Evolutionary conservation across 2,797 vertebrate species (phyloP).

Genomic region (Enteromius argenteus): DNA sequence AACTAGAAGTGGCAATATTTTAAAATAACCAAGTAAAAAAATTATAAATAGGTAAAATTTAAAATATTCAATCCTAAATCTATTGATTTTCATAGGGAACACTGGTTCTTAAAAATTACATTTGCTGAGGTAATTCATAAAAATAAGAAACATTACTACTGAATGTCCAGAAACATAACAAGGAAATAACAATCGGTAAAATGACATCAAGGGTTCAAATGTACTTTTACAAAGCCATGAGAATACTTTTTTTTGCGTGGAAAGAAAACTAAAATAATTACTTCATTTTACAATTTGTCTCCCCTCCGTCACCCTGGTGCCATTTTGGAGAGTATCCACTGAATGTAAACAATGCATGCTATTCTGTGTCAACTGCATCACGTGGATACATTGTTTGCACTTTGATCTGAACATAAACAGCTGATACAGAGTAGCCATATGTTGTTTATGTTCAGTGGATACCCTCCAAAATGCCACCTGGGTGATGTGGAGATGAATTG

Average conservation of each 20-base stretch:
- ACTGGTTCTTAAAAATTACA: not conserved
- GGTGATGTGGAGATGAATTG: no score
- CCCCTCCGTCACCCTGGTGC: no score
- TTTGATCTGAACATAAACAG: no score
- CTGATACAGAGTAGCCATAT: not conserved
- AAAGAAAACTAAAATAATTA: no score
- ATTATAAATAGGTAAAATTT: not conserved
- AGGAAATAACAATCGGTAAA: not conserved
- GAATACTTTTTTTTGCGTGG: not conserved
- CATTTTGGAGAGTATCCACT: no score
- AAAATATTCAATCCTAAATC: not conserved
- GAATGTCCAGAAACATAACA: no score
- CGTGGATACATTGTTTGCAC: no score
- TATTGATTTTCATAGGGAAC: not conserved
- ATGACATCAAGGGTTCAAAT: not conserved
- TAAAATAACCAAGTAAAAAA: not conserved
- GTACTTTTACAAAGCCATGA: not conserved
- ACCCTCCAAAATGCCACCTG: not conserved
- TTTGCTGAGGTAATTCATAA: not conserved
- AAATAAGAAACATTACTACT: not conserved
- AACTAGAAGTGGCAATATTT: not conserved
- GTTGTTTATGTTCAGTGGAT: not conserved
- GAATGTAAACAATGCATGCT: no score
- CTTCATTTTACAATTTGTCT: no score
- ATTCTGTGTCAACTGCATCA: no score